These are phyloP conservation scores for Leptinotarsa peninsularis DNA, from an alignment of 2,888 invertebrate genomes.

Conservation along the genomic window DNA sequence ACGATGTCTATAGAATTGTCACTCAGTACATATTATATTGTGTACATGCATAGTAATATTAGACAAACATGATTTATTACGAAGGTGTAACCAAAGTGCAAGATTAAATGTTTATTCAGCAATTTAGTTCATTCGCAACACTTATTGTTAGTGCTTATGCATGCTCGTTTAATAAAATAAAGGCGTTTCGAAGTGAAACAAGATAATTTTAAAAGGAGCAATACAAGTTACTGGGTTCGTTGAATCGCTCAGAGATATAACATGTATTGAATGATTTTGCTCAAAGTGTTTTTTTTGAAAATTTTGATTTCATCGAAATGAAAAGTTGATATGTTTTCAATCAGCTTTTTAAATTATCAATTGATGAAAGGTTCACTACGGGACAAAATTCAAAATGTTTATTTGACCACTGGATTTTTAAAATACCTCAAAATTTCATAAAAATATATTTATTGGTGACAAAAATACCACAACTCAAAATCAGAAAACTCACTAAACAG, in stretches of 20 bases:
- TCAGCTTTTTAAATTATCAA: no score
- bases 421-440: not conserved
- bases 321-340: no score
- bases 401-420: not conserved
- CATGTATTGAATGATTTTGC: no score
- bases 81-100: slow-evolving; percentile 11
- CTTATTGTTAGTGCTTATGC: not conserved
- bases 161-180: not conserved
- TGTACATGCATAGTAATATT: not conserved
- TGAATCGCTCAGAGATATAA: no score
- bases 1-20: not conserved
- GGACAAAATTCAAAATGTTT: not conserved
- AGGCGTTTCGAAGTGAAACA: slow-evolving; percentile 1
- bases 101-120: slow-evolving; percentile 1
- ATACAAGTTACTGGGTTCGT: no score
- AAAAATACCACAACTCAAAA: not conserved
- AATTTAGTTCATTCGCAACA: not conserved
- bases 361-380: not conserved
- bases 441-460: not conserved
- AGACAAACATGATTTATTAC: slow-evolving; percentile 14
- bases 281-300: no score
- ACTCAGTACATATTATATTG: not conserved
- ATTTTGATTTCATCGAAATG: no score
- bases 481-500: not conserved
- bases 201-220: not conserved